phyloP scores from a whole-genome alignment of 2,888 invertebrate genomes.

The Diloba caeruleocephala region DNA sequence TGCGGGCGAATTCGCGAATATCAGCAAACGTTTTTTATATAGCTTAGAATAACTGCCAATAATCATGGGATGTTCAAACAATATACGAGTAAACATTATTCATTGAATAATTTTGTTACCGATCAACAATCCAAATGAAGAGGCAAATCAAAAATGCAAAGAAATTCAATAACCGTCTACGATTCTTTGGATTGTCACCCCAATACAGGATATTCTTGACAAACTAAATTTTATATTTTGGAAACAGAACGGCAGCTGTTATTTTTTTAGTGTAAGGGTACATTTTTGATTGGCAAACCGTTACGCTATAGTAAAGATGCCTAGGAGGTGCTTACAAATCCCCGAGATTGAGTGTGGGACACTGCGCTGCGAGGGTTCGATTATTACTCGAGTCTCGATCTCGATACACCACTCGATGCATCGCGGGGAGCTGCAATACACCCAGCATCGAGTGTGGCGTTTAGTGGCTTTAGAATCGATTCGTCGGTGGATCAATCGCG shows the following conservation, averaged over 20 bases:
- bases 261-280: conserved; percentile 52
- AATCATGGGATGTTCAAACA: not conserved
- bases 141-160: conserved; percentile 84
- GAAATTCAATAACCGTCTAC: conserved; percentile 85
- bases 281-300: conserved; percentile 54
- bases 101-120: conserved; percentile 60
- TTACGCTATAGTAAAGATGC: conserved; percentile 44
- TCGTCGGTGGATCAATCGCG: conserved; percentile 68
- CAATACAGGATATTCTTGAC: conserved; percentile 68
- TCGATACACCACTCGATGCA: conserved; percentile 84
- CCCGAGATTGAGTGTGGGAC: conserved; percentile 82
- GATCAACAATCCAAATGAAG: conserved; percentile 73
- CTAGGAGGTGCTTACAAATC: conserved; percentile 74
- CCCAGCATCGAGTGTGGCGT: conserved; percentile 59
- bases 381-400: conserved; percentile 81
- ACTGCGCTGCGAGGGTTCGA: conserved; percentile 78
- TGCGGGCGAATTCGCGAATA: no score
- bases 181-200: conserved; percentile 85
- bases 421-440: conserved; percentile 79
- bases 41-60: no score
- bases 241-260: conserved; percentile 36
- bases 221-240: conserved; percentile 37
- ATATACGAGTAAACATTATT: conserved; percentile 16
- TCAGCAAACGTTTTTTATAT: no score
- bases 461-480: conserved; percentile 69